A percentile compares a stretch with the other conserved stretches of the same genome.
Evolutionary conservation across 2,797 vertebrate species (phyloP).

Genomic region (Labroides dimidiatus): DNA sequence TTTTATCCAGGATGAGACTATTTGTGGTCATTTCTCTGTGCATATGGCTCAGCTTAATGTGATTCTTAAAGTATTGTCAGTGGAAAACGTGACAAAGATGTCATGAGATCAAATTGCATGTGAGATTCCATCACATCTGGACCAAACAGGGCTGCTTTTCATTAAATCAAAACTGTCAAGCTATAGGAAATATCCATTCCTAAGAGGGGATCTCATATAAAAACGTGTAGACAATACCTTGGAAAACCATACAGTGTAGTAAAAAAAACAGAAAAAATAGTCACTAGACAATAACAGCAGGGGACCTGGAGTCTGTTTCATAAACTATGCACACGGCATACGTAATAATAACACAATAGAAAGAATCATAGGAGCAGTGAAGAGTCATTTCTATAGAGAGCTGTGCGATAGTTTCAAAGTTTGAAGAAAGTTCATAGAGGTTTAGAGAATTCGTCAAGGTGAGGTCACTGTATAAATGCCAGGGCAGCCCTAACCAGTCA

Average conservation of each 20-base stretch:
- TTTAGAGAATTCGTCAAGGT: background rate
- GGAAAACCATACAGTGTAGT: conserved; percentile 5
- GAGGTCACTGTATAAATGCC: too few species aligned
- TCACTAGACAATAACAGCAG: background rate
- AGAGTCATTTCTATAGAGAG: conserved; percentile 14
- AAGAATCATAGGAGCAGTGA: background rate
- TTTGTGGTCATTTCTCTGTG: background rate
- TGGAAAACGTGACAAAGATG: too few species aligned
- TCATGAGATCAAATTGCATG: background rate
- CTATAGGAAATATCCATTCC: background rate
- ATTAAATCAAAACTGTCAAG: conserved; percentile 10
- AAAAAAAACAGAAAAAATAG: conserved; percentile 23
- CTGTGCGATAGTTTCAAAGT: background rate
- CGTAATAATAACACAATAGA: conserved; percentile 25
- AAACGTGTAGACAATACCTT: conserved; percentile 21
- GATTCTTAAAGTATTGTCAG: background rate
- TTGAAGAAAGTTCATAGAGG: background rate
- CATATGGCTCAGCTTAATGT: background rate
- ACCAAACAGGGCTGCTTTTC: conserved; percentile 8
- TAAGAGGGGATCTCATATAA: conserved; percentile 16
- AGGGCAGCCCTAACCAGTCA: too few species aligned
- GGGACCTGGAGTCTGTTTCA: conserved; percentile 25
- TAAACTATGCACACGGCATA: conserved; percentile 26
- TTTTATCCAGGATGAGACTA: conserved; percentile 8
- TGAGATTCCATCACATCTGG: background rate